phyloP scores from a whole-genome alignment of 2,888 invertebrate genomes.

The Drosophila anomelani region DNA sequence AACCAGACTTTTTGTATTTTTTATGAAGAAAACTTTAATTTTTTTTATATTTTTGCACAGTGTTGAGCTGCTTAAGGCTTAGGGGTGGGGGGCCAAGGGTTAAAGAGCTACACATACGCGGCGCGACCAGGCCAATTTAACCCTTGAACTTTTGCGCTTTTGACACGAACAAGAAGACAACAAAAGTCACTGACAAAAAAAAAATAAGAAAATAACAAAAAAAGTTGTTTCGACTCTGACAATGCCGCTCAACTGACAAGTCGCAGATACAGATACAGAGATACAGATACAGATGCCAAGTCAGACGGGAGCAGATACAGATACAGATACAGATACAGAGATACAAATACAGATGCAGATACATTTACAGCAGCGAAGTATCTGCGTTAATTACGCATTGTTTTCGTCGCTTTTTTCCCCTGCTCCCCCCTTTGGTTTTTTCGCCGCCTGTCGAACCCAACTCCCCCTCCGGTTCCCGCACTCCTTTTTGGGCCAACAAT shows the following conservation, averaged over 20 bases:
- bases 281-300: constrained; percentile 24
- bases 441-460: constrained; percentile 38
- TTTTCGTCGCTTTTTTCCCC: constrained; percentile 41
- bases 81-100: not conserved
- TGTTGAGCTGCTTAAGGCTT: not conserved
- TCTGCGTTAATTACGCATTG: constrained; percentile 76
- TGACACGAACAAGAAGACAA: constrained; percentile 54
- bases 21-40: not conserved
- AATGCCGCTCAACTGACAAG: constrained; percentile 73
- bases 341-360: constrained; percentile 24
- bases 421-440: constrained; percentile 3
- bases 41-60: not conserved
- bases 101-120: constrained; percentile 27
- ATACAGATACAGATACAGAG: constrained; percentile 27
- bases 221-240: constrained; percentile 77
- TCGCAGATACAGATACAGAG: constrained; percentile 26
- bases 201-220: not conserved
- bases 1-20: not conserved
- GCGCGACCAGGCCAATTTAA: constrained; percentile 50
- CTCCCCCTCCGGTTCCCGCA: constrained; percentile 8
- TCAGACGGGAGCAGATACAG: constrained; percentile 1
- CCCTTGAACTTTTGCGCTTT: constrained; percentile 76
- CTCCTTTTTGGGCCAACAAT: constrained; percentile 57
- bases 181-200: constrained; percentile 51
- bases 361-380: constrained; percentile 10